Base-by-base conservation (phyloP, 2,113 vertebrate species). In the Anoura caudifer region DNA sequence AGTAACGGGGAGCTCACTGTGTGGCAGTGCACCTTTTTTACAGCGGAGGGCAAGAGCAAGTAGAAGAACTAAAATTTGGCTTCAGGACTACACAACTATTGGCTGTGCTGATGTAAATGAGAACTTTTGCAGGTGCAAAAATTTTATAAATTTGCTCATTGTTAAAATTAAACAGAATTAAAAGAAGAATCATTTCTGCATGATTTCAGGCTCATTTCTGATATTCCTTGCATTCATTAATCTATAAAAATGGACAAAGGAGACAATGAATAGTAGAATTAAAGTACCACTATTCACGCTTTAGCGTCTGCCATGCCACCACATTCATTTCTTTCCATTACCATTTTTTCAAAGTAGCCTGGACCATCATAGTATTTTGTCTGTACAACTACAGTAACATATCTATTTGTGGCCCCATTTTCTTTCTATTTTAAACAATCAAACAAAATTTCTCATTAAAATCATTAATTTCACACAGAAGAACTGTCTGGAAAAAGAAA, bases 81-180 rank as follows among this genome's bases (percentile, higher is more conserved):
- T 67, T 90, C 13, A 50, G 15, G 17, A 8, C 10, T 45, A 38
- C 12, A 65, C 7, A 70, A 28, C 19, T 63, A 11, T 50, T 94
- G 52, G 31, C 1, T 43, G 5, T 59, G 17, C 2, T 87, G 9
- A 59, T 59, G 15, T 43, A 33, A 15, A 70, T 17, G 28, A 94
- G 91, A 91, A 14, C 2, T 63, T 75, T 15, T 28, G 7, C 1
- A 43, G 1, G 0, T 89, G 12, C 87, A 10, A 79, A 87, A 56
- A 67, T 59, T 75, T 87, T 63, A 13, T 63, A 63, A 80, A 59
- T 63, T 59, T 86, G 1, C 11, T 79, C 3, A 67, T n/a, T 59
- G 15, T 77, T 50, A 91, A 94, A 85, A 36, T 59, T 47, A 65
- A 52, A 4, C 56, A 93, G 15, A 89, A 73, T 89, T 43, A 54